Conservation (phyloP, 2,888 invertebrate genomes). For the Tortricodes alternella region DNA sequence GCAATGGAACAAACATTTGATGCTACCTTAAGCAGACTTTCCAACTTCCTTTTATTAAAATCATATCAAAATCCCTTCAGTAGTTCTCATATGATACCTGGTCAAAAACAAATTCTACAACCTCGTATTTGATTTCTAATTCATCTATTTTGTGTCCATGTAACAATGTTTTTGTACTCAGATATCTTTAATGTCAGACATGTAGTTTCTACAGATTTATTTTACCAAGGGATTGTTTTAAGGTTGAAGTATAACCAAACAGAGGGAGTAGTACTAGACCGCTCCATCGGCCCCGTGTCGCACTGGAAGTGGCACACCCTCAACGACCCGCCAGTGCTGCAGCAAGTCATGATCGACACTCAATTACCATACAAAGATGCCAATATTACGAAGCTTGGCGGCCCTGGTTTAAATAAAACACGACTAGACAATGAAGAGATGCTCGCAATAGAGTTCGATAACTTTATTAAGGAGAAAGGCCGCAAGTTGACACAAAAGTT, state of each 20-base stretch:
- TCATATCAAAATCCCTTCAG: too few relatives aligned
- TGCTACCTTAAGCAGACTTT: too few relatives aligned
- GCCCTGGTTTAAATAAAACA: conserved; percentile 35
- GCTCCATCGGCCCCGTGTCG: conserved; percentile 64
- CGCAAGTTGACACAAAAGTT: conserved; percentile 64
- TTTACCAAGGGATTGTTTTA: background rate
- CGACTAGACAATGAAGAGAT: conserved; percentile 63
- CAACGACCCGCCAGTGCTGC: conserved; percentile 71
- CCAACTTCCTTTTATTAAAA: too few relatives aligned
- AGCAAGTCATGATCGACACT: conserved; percentile 75
- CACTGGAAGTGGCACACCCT: conserved; percentile 77
- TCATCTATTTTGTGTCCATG: too few relatives aligned
- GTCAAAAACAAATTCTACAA: too few relatives aligned
- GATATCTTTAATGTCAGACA: too few relatives aligned
- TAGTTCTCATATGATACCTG: too few relatives aligned
- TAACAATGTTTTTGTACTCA: too few relatives aligned
- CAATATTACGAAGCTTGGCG: conserved; percentile 58
- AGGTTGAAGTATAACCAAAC: conserved; percentile 77
- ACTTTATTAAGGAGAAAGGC: conserved; percentile 70
- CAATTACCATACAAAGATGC: conserved; percentile 68
- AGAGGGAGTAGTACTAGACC: conserved; percentile 72
- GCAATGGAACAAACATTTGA: too few relatives aligned
- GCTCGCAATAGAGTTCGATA: conserved; percentile 72
- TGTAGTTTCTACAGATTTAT: too few relatives aligned
- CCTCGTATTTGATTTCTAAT: too few relatives aligned